Conservation (phyloP, 2,113 vertebrate genomes). For the Mastomys natalensis region DNA sequence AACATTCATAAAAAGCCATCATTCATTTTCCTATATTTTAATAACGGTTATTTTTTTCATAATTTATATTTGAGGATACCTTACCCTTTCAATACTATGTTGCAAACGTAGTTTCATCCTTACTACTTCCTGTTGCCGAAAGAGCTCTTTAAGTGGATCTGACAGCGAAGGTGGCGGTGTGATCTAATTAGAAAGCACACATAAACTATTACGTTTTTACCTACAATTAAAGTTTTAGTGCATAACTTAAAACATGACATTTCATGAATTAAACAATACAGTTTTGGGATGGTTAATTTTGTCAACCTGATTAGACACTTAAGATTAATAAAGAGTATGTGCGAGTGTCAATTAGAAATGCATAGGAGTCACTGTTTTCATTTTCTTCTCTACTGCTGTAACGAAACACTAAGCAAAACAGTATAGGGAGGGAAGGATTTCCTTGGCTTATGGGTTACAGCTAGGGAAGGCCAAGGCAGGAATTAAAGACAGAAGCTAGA, state of each 20-base stretch:
- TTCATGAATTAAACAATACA: slow-evolving; percentile 30
- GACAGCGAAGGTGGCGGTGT: slow-evolving; percentile 97
- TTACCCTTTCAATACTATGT: slow-evolving; percentile 98
- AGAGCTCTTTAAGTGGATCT: slow-evolving; percentile 97
- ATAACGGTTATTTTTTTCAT: not conserved
- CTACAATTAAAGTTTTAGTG: slow-evolving; percentile 32
- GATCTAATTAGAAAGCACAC: slow-evolving; percentile 88
- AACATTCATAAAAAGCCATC: slow-evolving; percentile 34
- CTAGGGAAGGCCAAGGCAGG: not conserved
- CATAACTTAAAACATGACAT: not conserved
- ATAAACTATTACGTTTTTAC: slow-evolving; percentile 53
- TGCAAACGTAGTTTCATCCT: slow-evolving; percentile 99
- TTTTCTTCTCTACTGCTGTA: not conserved
- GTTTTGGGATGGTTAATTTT: not conserved
- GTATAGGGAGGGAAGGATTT: not conserved
- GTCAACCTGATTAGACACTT: not conserved
- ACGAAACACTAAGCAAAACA: not conserved
- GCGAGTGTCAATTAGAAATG: not conserved
- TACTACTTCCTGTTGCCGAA: slow-evolving; percentile 97
- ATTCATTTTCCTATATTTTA: not conserved
- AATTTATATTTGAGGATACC: slow-evolving; percentile 28
- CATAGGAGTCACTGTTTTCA: not conserved
- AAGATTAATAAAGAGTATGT: not conserved
- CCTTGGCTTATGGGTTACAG: not conserved
- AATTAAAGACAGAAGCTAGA: not conserved